These are phyloP conservation scores for Sapajus apella DNA, from an alignment of 2,113 vertebrate genomes.

Conservation along the genomic window DNA sequence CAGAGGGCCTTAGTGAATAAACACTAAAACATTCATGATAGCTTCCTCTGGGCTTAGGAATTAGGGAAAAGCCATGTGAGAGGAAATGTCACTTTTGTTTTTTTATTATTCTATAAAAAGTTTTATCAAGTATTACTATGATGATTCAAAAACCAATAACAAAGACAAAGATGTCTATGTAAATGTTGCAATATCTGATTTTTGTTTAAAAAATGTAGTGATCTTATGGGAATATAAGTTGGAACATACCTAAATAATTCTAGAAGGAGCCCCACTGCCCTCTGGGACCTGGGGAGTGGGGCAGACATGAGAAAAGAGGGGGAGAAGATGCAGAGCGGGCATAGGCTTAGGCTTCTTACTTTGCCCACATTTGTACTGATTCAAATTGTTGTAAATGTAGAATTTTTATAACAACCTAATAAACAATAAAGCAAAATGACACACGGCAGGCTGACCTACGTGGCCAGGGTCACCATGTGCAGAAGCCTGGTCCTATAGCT, in stretches of 20 bases:
- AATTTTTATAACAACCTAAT: background rate
- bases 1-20: background rate
- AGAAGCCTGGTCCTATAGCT: background rate
- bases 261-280: background rate
- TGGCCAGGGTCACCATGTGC: no score
- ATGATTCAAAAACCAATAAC: background rate
- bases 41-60: background rate
- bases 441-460: background rate
- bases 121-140: background rate
- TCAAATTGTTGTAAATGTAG: background rate
- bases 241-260: background rate
- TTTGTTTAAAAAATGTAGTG: background rate
- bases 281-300: background rate
- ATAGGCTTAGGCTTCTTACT: background rate
- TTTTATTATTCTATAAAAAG: slow-evolving; percentile 16
- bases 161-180: background rate
- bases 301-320: background rate
- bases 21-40: background rate
- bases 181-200: background rate
- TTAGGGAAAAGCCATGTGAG: background rate
- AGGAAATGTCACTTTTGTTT: background rate
- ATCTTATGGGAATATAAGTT: background rate
- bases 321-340: background rate
- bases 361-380: background rate
- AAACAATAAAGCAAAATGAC: background rate